Base-by-base conservation (phyloP, 2,797 vertebrate species). In the Coendou prehensilis region DNA sequence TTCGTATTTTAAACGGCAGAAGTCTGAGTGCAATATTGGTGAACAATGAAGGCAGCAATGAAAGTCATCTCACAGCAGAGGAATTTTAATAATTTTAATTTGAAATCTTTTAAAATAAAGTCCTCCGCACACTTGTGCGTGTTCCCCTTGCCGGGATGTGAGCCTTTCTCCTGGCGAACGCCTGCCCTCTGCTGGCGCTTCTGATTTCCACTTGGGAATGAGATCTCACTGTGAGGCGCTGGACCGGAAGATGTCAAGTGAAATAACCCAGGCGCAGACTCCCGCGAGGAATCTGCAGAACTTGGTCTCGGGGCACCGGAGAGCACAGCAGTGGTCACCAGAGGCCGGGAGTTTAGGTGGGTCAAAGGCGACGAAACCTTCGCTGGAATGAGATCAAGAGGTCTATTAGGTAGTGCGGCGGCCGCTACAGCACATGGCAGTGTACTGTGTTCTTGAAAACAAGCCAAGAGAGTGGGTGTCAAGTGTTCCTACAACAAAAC, bases 151-250 rank as follows among this genome's bases (percentile, higher is more conserved):
- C 0, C 1, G 0, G 5, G 50, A 59, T 5, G 20, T 13, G 45
- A 89, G 41, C 7, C 45, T 96, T 89, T 97, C 80, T 89, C 54
- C 11, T 71, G 64, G 97, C 78, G 90, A 69, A 90, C 88, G 94
- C 61, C 73, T 33, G 94, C 96, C 97, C 96, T 78, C 98, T 97
- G 75, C 96, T 97, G 98, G 95, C 0, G 0, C 0, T n/a, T 63
- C 61, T 91, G 63, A 71, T 79, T 67, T 64, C 23, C 96, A 93
- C 52, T 93, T 78, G 33, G 26, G n/a, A 93, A n/a, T 54, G n/a
- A 87, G 64, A 63, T 69, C 1, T 94, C 33, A 28, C 63, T 22
- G 37, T 3, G 41, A 80, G 6, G 14, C 2, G 22, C 41, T 28
- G 73, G 45, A 15, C 41, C 11, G 10, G 37, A 45, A 15, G 8